Evolutionary conservation across 2,113 vertebrate species (phyloP), one percentile per base, ranked within the genome.

Genomic region (Ptilorrhoa leucosticta): DNA sequence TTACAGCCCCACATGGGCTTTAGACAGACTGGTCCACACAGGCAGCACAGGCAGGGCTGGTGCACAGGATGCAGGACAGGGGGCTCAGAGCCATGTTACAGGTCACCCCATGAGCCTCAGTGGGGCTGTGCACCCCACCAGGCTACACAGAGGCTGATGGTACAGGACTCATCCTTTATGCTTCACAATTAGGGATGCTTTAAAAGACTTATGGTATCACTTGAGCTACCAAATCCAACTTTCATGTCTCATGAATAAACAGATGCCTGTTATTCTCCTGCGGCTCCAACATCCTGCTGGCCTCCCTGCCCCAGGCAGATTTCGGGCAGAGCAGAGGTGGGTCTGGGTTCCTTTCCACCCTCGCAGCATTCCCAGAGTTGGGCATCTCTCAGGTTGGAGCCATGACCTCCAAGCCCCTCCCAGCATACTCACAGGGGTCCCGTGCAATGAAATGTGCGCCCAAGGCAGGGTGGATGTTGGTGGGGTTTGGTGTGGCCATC

Each of bases 401-500:
- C n/a, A 14, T 0, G 2, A 35, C 7, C 27, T 73, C 50, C 7
- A 24, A 64, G 35, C 33, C 11, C 39, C 37, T 44, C 44, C 53
- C 63, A 79, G 77, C 47, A 80, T 97, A 99, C 99, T 99, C 98
- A 99, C 99, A 99, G 98, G 99, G 99, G 98, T 99, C 99, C 98
- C 99, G 99, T 98, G 99, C 98, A 96, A 99, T 99, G 99, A 99
- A 99, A 98, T 99, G 99, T 89, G 99, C 99, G 57, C 99, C 99
- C 96, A 99, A 98, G 98, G 99, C 99, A 48, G 99, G 99, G 98
- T 99, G 99, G 97, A 99, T 98, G 89, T 98, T 99, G 98, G 98
- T 99, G 98, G 99, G 99, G 96, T 99, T 99, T 63, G 99, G 99
- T 48, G 99, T 99, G 71, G 98, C 99, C 99, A 99, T 99, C 98